Conservation (phyloP, 2,113 vertebrate species). For the Xenopus tropicalis region DNA sequence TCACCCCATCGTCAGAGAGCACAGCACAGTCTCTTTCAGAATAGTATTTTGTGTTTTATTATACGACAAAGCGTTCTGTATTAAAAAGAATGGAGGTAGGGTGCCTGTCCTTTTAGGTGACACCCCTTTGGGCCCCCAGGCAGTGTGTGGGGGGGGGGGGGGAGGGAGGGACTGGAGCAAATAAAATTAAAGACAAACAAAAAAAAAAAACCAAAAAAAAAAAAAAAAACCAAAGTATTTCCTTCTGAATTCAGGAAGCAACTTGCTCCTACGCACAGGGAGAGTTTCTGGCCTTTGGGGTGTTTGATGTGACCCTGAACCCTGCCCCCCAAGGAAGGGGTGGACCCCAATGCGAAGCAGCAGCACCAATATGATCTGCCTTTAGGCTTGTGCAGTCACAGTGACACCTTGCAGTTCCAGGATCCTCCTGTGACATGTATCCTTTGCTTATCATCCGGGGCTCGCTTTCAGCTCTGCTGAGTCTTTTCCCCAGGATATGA, state of each 20-base stretch:
- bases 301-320: slow-evolving; percentile 21
- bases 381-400: slow-evolving; percentile 31
- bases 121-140: slow-evolving; percentile 64
- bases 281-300: slow-evolving; percentile 23
- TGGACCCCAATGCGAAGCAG: slow-evolving; percentile 30
- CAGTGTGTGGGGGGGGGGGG: slow-evolving; percentile 49
- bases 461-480: slow-evolving; percentile 36
- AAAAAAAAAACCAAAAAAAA: slow-evolving; percentile 59
- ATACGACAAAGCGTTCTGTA: slow-evolving; percentile 60
- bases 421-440: slow-evolving; percentile 1
- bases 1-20: slow-evolving; percentile 1
- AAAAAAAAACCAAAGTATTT: slow-evolving; percentile 53
- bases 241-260: slow-evolving; percentile 29
- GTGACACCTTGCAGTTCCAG: slow-evolving; percentile 9
- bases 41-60: slow-evolving; percentile 45
- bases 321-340: slow-evolving; percentile 9
- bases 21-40: slow-evolving; percentile 14
- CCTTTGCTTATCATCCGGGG: slow-evolving; percentile 22
- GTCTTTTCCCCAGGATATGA: slow-evolving; percentile 51
- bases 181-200: slow-evolving; percentile 68
- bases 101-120: slow-evolving; percentile 73
- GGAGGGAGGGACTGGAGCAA: slow-evolving; percentile 59
- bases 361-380: slow-evolving; percentile 34
- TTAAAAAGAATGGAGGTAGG: slow-evolving; percentile 83
- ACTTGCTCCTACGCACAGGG: slow-evolving; percentile 24